Base-by-base conservation (phyloP, 2,797 vertebrate genomes). In the Lophotriccus pileatus region DNA sequence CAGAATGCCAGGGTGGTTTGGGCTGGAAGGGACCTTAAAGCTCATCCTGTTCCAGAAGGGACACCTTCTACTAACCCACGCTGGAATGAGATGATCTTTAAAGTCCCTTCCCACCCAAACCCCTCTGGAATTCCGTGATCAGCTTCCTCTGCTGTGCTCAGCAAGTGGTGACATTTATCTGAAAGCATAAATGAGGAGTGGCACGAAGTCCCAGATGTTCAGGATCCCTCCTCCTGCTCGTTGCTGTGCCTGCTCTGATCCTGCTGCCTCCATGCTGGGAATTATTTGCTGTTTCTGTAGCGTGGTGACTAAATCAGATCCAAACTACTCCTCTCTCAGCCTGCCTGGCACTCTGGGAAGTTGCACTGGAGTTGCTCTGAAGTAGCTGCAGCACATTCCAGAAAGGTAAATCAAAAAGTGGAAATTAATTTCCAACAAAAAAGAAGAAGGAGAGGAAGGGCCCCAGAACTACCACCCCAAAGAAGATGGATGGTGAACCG, bases 401-500 rank as follows among this genome's bases (percentile, higher is more conserved):
- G 78, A 68, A 84, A 23, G 49, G 46, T 46, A 74, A 90, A 93
- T 41, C 58, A 76, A 58, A 84, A 96, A 75, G 14, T 28, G 50
- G 69, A 85, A 84, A 82, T 24, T 56, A 79, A 44, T 20, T 9
- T 44, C 43, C 43, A 60, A 14, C 3, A 8, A 36, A 12, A 15
- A 56, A 34, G 6, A 3, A 21, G 19, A 44, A 23, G 18, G 23
- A 46, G 22, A 46, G 23, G 46, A 87, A 89, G 47, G 67, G 17
- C 46, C 77, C 58, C 56, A 58, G 73, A 94, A 68, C n/a, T 70
- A 3, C 83, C 34, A 74, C 74, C 56, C 56, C 80, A 93, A 92
- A 87, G 36, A 84, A 85, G 96, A 96, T 80, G 67, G 80, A 97
- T 94, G 94, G 49, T 60, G 76, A 62, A 44, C 56, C 52, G 23